A percentile compares a stretch with the other conserved stretches of the same genome.
These are phyloP conservation scores for Eublepharis macularius DNA, from an alignment of 2,113 vertebrate genomes.

Conservation along the genomic window DNA sequence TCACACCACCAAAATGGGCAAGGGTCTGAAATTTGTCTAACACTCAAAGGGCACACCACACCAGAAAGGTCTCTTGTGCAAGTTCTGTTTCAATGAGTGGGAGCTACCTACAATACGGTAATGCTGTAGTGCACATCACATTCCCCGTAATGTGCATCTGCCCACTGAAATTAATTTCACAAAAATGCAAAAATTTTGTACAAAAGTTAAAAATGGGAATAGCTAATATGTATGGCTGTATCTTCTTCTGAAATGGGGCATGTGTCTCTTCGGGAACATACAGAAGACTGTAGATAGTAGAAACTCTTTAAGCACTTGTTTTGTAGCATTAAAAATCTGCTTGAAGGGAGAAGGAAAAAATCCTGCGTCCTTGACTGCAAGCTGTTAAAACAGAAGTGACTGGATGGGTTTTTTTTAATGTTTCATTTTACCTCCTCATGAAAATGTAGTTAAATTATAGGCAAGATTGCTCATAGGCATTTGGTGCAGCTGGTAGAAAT, in stretches of 20 bases:
- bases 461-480: slow-evolving; percentile 13
- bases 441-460: background rate
- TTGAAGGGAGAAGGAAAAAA: background rate
- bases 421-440: slow-evolving; percentile 1
- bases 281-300: slow-evolving; percentile 34
- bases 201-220: slow-evolving; percentile 48
- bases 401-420: slow-evolving; percentile 3
- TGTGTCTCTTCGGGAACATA: slow-evolving; percentile 56
- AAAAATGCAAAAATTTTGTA: slow-evolving; percentile 32
- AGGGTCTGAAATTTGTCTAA: slow-evolving; percentile 58
- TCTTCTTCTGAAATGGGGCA: slow-evolving; percentile 51
- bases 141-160: background rate
- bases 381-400: slow-evolving; percentile 30
- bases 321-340: slow-evolving; percentile 3
- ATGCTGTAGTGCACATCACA: background rate
- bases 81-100: background rate
- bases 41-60: slow-evolving; percentile 51
- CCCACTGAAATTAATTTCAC: slow-evolving; percentile 8
- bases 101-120: background rate
- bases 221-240: slow-evolving; percentile 7
- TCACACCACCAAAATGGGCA: slow-evolving; percentile 40
- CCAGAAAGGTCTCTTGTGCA: background rate
- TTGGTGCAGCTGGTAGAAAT: slow-evolving; percentile 23
- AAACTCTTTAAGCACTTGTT: slow-evolving; percentile 21
- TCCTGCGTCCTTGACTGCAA: background rate